Evolutionary conservation across 2,797 vertebrate genomes (phyloP).

Genomic region (Cossypha caffra): DNA sequence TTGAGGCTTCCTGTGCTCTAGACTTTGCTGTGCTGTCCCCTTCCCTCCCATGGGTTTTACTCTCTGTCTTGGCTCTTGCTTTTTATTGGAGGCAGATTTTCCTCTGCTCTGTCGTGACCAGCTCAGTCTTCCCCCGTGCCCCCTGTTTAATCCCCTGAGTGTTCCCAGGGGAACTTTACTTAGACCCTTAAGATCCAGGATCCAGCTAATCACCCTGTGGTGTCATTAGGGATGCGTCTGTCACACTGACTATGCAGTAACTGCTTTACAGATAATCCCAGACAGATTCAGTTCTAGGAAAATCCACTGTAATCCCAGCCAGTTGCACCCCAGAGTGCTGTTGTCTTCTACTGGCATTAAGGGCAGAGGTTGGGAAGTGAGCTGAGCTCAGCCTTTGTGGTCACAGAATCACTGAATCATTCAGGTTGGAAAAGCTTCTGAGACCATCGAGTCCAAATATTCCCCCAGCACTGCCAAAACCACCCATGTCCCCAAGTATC

Average conservation of each 20-base stretch:
- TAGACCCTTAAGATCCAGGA: background rate
- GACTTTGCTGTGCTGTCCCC: background rate
- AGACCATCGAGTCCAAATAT: background rate
- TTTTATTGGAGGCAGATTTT: background rate
- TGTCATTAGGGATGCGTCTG: background rate
- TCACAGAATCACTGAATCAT: background rate
- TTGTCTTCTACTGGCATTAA: background rate
- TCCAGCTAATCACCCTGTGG: background rate
- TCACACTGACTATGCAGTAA: background rate
- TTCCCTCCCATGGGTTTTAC: background rate
- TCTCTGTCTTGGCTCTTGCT: background rate
- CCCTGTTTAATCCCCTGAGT: background rate
- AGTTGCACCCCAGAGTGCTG: background rate
- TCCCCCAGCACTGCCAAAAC: background rate
- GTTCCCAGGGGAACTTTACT: background rate
- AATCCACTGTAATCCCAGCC: background rate
- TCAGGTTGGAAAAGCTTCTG: background rate
- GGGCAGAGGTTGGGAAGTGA: background rate
- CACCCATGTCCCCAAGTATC: background rate
- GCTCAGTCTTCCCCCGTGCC: background rate
- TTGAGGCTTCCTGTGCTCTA: accelerated
- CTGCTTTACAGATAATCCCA: background rate
- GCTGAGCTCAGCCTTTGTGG: background rate
- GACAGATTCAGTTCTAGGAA: background rate
- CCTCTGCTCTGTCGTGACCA: background rate